phyloP scores from a whole-genome alignment of 2,888 invertebrate genomes.

The Adelphocoris suturalis region DNA sequence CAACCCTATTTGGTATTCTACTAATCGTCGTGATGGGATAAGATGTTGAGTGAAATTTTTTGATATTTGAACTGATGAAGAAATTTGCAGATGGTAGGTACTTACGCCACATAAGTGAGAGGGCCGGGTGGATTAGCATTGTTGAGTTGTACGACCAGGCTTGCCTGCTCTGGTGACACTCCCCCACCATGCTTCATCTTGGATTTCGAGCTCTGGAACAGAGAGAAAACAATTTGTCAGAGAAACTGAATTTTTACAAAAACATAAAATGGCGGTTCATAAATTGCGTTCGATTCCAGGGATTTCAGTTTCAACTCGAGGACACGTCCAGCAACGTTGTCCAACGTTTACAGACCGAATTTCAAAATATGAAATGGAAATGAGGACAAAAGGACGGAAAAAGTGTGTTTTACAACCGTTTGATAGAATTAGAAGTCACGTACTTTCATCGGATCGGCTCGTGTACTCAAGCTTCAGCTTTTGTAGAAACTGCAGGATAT shows the following conservation, averaged over 20 bases:
- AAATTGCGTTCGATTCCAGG: no score
- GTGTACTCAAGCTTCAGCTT: neutral
- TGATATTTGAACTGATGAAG: no score
- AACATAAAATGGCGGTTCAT: neutral
- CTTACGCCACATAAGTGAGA: constrained; percentile 63
- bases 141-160: constrained; percentile 73
- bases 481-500: neutral
- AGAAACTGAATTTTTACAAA: neutral
- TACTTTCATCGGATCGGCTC: constrained; percentile 2
- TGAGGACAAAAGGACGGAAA: no score
- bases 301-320: no score
- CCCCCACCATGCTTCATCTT: constrained; percentile 74
- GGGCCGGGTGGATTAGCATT: constrained; percentile 60
- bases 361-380: no score
- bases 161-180: constrained; percentile 70
- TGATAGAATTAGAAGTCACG: neutral
- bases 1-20: no score
- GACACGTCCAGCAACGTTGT: no score
- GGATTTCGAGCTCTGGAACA: constrained; percentile 69
- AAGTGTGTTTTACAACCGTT: neutral
- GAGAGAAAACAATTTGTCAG: neutral
- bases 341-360: no score
- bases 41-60: no score
- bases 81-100: no score
- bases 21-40: no score